Base-by-base conservation (phyloP, 2,888 invertebrate species). In the Acanthosoma haemorrhoidale region DNA sequence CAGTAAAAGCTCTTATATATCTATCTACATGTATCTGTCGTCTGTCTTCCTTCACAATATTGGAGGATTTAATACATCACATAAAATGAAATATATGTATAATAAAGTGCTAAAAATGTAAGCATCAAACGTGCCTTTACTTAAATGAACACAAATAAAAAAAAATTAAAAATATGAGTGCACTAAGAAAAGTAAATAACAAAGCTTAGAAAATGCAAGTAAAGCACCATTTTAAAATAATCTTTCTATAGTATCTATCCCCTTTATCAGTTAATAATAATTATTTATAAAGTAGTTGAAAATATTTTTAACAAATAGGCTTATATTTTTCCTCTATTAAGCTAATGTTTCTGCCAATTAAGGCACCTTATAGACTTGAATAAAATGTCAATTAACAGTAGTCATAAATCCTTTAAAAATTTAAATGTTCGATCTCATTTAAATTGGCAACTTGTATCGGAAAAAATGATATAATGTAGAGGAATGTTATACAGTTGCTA, bases 1-100 rank as follows among this genome's bases (percentile, higher is more conserved):
- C 51, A 51, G 51, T 51, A 51, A 51, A n/a, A 51, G 51, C 51
- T 51, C 25, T 51, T 51, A 51, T 51, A 25, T 51, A 21, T 51
- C 21, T 21, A 43, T 51, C 51, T 51, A 51, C 25, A 25, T 25
- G n/a, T n/a, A n/a, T n/a, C n/a, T n/a, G n/a, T n/a, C n/a, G 5
- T 51, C 25, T 25, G 21, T 51, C 25, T 51, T 51, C 51, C 25
- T 51, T 51, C 13, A 25, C 29, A 51, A 51, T 25, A 51, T 51
- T 51, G 51, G 51, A 51, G 51, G 51, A 51, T 51, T n/a, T 51
- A 51, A 51, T 51, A 25, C 29, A 25, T 25, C 21, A 51, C 51
- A 51, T 51, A n/a, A 25, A 51, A 51, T 51, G 25, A 51, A 51
- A 51, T 25, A 51, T 51, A 51, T 51, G n/a, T 51, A 51, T 51